phyloP scores from a whole-genome alignment of 2,888 invertebrate species.

The Hirtodrosophila duncani region DNA sequence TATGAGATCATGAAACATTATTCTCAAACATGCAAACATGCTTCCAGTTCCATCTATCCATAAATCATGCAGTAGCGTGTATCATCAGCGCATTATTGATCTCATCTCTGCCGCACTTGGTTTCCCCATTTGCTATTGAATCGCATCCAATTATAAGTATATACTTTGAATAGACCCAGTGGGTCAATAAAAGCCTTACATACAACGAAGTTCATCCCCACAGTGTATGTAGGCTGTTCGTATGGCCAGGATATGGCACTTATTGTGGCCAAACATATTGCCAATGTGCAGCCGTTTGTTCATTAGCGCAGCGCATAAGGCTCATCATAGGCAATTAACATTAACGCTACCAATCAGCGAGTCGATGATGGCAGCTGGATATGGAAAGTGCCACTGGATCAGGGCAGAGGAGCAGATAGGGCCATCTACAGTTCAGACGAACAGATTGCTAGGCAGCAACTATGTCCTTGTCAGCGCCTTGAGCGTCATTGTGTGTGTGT shows the following conservation, averaged over 20 bases:
- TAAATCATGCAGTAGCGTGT: no score
- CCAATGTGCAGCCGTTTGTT: constrained; percentile 66
- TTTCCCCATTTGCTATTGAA: no score
- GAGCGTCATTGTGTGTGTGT: constrained; percentile 12
- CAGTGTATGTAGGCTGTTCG: constrained; percentile 27
- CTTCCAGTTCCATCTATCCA: no score
- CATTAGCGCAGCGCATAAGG: constrained; percentile 70
- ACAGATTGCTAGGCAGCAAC: constrained; percentile 11
- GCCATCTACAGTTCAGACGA: constrained; percentile 12
- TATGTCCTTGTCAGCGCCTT: constrained; percentile 41
- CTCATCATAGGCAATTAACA: constrained; percentile 72
- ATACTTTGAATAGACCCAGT: no score
- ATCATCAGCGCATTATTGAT: no score
- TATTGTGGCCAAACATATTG: constrained; percentile 42
- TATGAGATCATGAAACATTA: no score
- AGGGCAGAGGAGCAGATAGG: no score
- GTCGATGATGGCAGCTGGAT: constrained; percentile 8
- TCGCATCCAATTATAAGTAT: no score
- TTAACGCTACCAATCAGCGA: constrained; percentile 67
- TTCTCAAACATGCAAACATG: no score
- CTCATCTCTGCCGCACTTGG: no score
- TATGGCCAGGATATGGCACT: constrained; percentile 15
- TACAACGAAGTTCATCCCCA: not conserved
- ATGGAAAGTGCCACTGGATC: no score
- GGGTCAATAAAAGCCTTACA: not conserved